phyloP scores from a whole-genome alignment of 2,888 invertebrate genomes.

The Scelioninae gen. 1 region DNA sequence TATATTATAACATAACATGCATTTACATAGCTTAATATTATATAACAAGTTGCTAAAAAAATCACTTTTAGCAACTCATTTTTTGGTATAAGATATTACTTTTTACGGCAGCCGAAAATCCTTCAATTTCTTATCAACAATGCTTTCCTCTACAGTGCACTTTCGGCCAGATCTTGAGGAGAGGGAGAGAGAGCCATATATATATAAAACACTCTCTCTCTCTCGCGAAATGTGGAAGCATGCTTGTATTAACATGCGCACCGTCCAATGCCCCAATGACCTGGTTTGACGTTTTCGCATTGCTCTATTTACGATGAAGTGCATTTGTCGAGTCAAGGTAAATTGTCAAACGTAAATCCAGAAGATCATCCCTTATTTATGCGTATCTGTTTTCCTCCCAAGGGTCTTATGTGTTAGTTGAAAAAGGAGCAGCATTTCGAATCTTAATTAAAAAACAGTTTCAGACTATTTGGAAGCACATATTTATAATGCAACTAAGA shows the following conservation, averaged over 20 bases:
- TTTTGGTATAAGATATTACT: no score
- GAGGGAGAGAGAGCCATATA: no score
- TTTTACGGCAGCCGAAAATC: no score
- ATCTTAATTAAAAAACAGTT: neutral
- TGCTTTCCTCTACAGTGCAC: neutral
- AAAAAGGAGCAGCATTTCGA: constrained; percentile 2
- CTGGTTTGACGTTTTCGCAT: constrained; percentile 76
- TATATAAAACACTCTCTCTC: constrained; percentile 31
- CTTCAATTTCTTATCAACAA: neutral
- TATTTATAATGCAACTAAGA: no score
- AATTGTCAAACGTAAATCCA: constrained; percentile 63
- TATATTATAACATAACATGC: no score
- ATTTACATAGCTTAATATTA: no score
- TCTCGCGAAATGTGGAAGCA: constrained; percentile 34
- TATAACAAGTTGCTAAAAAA: no score
- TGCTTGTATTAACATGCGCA: constrained; percentile 64
- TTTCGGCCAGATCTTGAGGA: neutral
- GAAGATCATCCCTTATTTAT: constrained; percentile 66
- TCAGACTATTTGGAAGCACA: no score
- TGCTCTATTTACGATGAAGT: constrained; percentile 61
- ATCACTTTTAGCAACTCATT: no score
- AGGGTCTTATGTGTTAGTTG: constrained; percentile 17
- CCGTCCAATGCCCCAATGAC: constrained; percentile 80
- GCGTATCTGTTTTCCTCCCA: constrained; percentile 37
- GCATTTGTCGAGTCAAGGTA: constrained; percentile 62